Base-by-base conservation (phyloP, 2,888 invertebrate species). In the Meandrusa payeni region DNA sequence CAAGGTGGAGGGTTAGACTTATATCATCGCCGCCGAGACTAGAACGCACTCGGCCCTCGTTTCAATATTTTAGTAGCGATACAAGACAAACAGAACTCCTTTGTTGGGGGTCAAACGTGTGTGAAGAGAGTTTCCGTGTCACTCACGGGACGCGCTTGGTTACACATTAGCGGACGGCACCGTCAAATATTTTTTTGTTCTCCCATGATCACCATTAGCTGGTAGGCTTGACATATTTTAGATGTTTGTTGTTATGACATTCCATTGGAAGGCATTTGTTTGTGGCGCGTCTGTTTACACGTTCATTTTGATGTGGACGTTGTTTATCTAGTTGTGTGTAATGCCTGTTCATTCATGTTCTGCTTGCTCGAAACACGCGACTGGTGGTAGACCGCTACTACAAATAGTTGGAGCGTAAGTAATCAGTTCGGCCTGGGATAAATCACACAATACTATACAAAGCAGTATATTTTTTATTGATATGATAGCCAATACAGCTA, bases 11-110 rank as follows among this genome's bases (percentile, higher is more conserved):
- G 6, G 36, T 46, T 50, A 46, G 47, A 56, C 54, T 59, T 59
- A 57, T 63, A 65, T 69, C 69, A 62, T 61, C 67, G 69, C 65
- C 61, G 60, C 70, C 60, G 65, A 68, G 71, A 62, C 62, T 59
- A 69, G 75, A 78, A 75, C 69, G 76, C 75, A 76, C 76, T 78
- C 69, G 62, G 69, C 55, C 63, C 75, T 74, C 77, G 76, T 78
- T 75, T 72, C 79, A 86, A 86, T 86, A 86, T 86, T 86, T 83
- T 86, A 86, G 86, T 87, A 86, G 86, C 82, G 81, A 77, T 73
- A 67, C 73, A 77, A 73, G 59, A 61, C 76, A 86, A 86, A 87
- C 70, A 86, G 52, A 69, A 79, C 79, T 80, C 74, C 82, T 85
- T 81, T 83, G 85, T 81, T 78, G 80, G 77, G 74, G 83, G 85